Base-by-base conservation (phyloP, 64 coral and sea anemone genomes). In the Exaiptasia diaphana region DNA sequence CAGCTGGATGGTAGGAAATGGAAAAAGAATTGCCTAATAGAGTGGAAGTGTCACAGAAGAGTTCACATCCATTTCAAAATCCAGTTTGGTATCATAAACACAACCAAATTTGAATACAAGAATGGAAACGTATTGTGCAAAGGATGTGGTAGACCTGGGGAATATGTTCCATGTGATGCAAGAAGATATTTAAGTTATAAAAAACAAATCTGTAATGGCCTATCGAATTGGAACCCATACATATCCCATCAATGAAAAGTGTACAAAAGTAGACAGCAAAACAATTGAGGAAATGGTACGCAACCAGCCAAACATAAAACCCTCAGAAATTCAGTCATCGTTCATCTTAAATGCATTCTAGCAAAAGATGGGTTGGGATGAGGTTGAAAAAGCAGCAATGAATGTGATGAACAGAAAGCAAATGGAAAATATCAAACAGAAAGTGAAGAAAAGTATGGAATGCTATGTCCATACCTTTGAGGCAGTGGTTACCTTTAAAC, bases 291-390 rank as follows among this genome's bases (percentile, higher is more conserved):
- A n/a, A n/a, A n/a, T n/a, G n/a, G n/a, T n/a, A n/a, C n/a, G n/a
- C n/a, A 76, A 78, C 59, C 65, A 88, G 55, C 85, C 62, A 15
- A 57, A 41, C 60, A 44, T 33, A 67, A 87, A 79, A 29, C 85
- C 74, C 34, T 79, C 60, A 17, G 53, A 87, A 33, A 73, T 87
- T n/a, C 59, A 77, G 50, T 87, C 73, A 27, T 56, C 84, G 37
- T 76, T 64, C 37, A 53, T 88, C 46, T 28, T 88, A 35, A 61
- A 49, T 4, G 46, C 58, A 64, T 60, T 80, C 15, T 38, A 59
- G 64, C 63, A 76, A 35, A 3, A 73, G 17, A 44, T 63, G 41
- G 58, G 67, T 4, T 78, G 73, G 84, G 41, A 60, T 3, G 53
- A 78, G 30, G 59, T 78, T 17, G 74, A 87, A 17, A 23, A 78